Base-by-base conservation (phyloP, 2,888 invertebrate species). In the Thereva unica region DNA sequence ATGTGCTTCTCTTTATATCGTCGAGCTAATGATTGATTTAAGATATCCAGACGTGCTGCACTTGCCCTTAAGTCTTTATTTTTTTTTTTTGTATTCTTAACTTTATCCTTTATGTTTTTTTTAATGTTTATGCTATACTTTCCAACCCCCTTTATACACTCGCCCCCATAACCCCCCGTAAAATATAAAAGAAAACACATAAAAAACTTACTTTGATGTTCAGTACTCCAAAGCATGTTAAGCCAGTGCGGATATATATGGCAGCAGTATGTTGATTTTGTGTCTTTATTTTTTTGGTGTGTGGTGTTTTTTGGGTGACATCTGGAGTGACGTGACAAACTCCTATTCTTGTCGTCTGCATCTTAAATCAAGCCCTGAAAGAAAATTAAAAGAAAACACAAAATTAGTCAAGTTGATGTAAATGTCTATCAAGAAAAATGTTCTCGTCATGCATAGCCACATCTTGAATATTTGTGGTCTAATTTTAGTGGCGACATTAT, bases 351-450 rank as follows among this genome's bases (percentile, higher is more conserved):
- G 47, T 59, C 57, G 45, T 10, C 49, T 35, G 8, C 47, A 35
- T 37, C 12, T 47, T 49, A 49, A 49, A 49, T 38, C 59, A 59
- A 37, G 37, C 49, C 38, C 59, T 59, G 59, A 59, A 59, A 59
- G 42, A 37, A 59, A 59, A 59, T 59, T 59, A 47, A 59, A 59
- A 45, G 57, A 57, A 59, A 59, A 59, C 47, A 47, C 10, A 59
- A 38, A 59, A 47, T 59, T 40, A 59, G 47, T 59, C 37, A 59
- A 38, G 7, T 12, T 35, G n/a, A 52, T 10, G 52, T 34, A 35
- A 52, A 35, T 6, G 23, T 23, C 35, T 23, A 35, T 52, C 34
- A 5, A 47, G 10, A n/a, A 47, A 9, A 44, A 35, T 56, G 23
- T 55, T 38, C 55, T 55, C 23, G 41, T 44, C 44, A 23, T 45